Evolutionary conservation across 2,888 invertebrate species (phyloP), one percentile per base, ranked within the genome.

Genomic region (Plutella xylostella): DNA sequence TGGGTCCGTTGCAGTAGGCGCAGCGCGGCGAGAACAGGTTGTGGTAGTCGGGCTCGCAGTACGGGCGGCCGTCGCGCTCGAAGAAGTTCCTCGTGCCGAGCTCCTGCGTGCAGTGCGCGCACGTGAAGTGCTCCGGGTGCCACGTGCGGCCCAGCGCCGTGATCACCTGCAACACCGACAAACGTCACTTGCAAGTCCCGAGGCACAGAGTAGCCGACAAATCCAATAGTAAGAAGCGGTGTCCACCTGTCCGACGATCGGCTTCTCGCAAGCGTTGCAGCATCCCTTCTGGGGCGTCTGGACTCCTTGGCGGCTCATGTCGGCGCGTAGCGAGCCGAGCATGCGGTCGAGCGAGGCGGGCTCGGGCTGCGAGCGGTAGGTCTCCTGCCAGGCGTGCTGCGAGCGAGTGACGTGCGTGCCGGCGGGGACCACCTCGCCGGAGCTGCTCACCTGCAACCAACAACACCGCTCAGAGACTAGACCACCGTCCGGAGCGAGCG

Each of bases 41-140:
- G 84, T 99, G 98, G 78, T 99, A 99, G 80, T 99, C 98, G 6
- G 93, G 90, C 77, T 99, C 99, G 86, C 99, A 99, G 83, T 97
- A 99, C 0, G 98, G 98, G 67, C 91, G 90, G 45, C 96, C 96
- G 59, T 98, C 97, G 54, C 98, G 88, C 80, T 99, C 98, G 79
- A 98, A 99, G 90, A 98, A 99, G 85, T 97, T 98, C 70, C 96
- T 89, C 45, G 98, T 98, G 49, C 98, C 98, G 65, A 99, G 83
- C 74, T 97, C 97, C 68, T 96, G 94, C 65, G 92, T 93, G 88
- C 99, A 99, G 69, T 98, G 97, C 55, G 93, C 93, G 86, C 99
- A 99, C 49, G 93, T 94, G 83, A 99, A 99, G 80, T 98, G 98
- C 84, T 98, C 98, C 39, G 98, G 97, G 77, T 99, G 98, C 98